Percentiles rank a stretch among this genome's conserved stretches.
phyloP scores from a whole-genome alignment of 2,888 invertebrate genomes.

The Ophion ventricosus region DNA sequence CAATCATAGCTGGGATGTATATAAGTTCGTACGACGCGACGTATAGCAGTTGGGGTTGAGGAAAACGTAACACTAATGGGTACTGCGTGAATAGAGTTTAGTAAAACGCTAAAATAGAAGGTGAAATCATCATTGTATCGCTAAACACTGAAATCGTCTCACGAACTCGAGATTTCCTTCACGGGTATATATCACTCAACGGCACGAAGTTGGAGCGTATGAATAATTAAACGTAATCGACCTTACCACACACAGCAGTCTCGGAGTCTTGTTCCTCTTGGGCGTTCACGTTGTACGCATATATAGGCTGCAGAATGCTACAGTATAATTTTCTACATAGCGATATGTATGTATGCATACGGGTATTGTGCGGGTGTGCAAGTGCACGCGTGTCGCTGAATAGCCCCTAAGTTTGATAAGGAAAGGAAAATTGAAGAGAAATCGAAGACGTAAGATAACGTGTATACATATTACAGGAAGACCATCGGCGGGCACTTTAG shows the following conservation, averaged over 20 bases:
- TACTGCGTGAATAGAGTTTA: neutral
- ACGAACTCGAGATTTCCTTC: conserved; percentile 60
- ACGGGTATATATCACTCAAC: conserved; percentile 73
- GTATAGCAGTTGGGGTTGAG: conserved; percentile 10
- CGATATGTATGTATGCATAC: no score
- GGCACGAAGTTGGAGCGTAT: conserved; percentile 76
- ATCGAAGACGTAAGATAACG: conserved; percentile 61
- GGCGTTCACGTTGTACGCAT: conserved; percentile 59
- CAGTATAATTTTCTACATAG: no score
- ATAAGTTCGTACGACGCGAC: conserved; percentile 16
- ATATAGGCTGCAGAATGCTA: neutral
- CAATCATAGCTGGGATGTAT: conserved; percentile 49
- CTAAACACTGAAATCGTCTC: conserved; percentile 69
- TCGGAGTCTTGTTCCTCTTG: conserved; percentile 72
- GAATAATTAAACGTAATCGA: conserved; percentile 82
- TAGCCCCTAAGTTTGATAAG: conserved; percentile 32
- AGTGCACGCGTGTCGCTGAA: conserved; percentile 31
- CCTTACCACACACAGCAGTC: conserved; percentile 69
- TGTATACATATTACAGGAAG: conserved; percentile 26
- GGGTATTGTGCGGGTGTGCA: neutral
- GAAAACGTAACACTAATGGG: conserved; percentile 5
- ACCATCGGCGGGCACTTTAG: conserved; percentile 53
- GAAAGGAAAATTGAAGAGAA: conserved; percentile 54
- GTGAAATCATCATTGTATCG: conserved; percentile 67
- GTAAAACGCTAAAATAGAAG: conserved; percentile 1